Conservation (phyloP, 2,113 vertebrate species). For the Pantherophis guttatus region DNA sequence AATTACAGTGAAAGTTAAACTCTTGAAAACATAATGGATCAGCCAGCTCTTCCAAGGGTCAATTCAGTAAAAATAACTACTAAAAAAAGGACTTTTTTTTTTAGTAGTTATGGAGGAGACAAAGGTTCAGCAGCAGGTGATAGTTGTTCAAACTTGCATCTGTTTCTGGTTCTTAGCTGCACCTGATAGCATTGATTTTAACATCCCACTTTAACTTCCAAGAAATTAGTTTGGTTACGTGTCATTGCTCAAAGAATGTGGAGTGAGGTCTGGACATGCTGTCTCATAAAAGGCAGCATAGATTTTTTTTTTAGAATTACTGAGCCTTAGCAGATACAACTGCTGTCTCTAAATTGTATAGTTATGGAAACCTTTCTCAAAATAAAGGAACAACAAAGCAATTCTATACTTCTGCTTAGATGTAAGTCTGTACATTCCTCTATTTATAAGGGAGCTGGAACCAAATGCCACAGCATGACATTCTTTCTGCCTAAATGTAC, state of each 20-base stretch:
- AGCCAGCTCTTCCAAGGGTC: not conserved
- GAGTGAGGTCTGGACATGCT: not conserved
- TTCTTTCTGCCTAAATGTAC: not conserved
- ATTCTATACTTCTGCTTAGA: not conserved
- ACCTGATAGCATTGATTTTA: accelerated
- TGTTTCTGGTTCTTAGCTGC: not conserved
- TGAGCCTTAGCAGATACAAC: not conserved
- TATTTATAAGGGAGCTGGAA: not conserved
- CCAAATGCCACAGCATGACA: not conserved
- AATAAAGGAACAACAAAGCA: not conserved
- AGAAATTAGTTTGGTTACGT: not conserved
- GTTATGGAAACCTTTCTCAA: not conserved
- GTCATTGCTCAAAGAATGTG: not conserved
- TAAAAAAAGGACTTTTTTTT: not conserved
- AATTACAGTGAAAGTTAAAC: not conserved
- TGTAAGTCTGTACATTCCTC: not conserved
- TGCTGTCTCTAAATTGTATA: not conserved
- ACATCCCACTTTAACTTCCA: not conserved
- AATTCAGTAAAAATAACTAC: not conserved
- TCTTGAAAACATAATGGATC: not conserved
- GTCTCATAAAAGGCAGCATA: not conserved
- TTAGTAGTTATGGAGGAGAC: too few species aligned
- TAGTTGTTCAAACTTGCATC: not conserved
- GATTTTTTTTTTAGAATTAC: not conserved
- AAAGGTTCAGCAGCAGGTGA: not conserved